A percentile compares a stretch with the other conserved stretches of the same genome.
Conservation (phyloP, 2,113 vertebrate genomes). For the Meles meles region DNA sequence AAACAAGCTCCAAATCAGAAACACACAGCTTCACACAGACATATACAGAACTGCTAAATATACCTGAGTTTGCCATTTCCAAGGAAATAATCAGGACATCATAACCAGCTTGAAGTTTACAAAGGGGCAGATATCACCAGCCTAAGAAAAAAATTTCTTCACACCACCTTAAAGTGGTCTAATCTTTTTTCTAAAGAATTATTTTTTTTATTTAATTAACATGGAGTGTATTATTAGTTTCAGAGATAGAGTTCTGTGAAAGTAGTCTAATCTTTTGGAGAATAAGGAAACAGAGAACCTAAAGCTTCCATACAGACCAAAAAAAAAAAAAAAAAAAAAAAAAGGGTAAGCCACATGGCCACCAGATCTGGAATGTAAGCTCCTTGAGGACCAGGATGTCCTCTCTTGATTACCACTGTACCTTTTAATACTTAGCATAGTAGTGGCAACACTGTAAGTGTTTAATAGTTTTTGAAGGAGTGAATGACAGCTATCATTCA, state of each 20-base stretch:
- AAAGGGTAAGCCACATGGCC: not conserved
- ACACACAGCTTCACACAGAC: not conserved
- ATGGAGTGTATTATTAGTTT: not conserved
- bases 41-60: not conserved
- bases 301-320: not conserved
- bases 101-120: not conserved
- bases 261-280: not conserved
- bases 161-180: not conserved
- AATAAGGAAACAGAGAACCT: not conserved
- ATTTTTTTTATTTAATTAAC: not conserved
- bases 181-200: not conserved
- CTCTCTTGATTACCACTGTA: not conserved
- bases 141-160: not conserved
- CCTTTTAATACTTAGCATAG: not conserved
- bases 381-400: not conserved
- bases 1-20: slow-evolving; percentile 45
- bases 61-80: not conserved
- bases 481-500: not conserved
- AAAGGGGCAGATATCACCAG: not conserved
- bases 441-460: not conserved
- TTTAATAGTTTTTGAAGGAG: not conserved
- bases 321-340: not conserved
- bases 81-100: not conserved
- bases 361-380: not conserved
- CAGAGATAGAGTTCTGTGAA: not conserved